Conservation (phyloP, 2,888 invertebrate genomes). For the Mystacides longicornis region DNA sequence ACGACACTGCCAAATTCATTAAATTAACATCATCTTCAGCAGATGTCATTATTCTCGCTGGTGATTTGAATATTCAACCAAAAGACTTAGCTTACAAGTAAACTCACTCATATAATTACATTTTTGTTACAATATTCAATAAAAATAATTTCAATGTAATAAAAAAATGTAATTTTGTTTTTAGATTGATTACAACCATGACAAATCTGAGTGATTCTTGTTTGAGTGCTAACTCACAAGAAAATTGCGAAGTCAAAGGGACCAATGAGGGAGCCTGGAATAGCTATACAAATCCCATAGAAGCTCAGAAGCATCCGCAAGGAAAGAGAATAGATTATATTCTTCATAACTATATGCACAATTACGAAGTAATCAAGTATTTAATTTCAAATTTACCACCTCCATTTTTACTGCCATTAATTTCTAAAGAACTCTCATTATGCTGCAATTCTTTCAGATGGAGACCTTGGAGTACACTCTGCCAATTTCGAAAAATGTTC, state of each 20-base stretch:
- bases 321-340: constrained; percentile 94
- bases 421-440: too few relatives aligned
- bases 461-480: constrained; percentile 47
- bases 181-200: constrained; percentile 50
- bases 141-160: not conserved
- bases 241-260: constrained; percentile 35
- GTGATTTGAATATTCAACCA: constrained; percentile 91
- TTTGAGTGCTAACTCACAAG: constrained; percentile 29
- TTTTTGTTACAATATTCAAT: not conserved
- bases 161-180: constrained; percentile 9
- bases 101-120: constrained; percentile 19
- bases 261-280: constrained; percentile 79
- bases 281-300: constrained; percentile 62
- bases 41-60: constrained; percentile 81
- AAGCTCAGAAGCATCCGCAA: constrained; percentile 49
- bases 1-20: constrained; percentile 91
- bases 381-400: not conserved
- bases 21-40: constrained; percentile 70
- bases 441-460: constrained; percentile 35
- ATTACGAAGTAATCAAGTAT: constrained; percentile 30
- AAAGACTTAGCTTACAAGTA: constrained; percentile 71
- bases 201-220: constrained; percentile 50
- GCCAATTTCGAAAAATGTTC: constrained; percentile 68
- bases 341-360: constrained; percentile 49
- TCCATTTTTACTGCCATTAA: too few relatives aligned